phyloP scores from a whole-genome alignment of 1,140 invertebrate genomes.

The Aradophagus sp. region DNA sequence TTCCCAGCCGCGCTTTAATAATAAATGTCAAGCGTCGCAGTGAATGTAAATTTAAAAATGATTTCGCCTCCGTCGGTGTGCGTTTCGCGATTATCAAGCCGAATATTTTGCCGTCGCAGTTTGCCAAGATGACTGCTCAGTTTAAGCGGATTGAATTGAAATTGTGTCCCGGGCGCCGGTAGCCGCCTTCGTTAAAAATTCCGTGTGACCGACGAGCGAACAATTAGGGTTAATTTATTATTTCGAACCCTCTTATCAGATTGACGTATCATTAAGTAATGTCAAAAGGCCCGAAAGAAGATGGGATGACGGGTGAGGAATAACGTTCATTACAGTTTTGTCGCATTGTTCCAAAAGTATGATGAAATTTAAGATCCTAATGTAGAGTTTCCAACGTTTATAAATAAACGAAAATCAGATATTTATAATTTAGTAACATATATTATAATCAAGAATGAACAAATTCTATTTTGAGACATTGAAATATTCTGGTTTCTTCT shows the following conservation, averaged over 20 bases:
- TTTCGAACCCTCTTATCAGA: conserved; percentile 49
- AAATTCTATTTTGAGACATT: too few species aligned
- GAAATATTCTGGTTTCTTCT: too few species aligned
- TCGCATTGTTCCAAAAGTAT: too few species aligned
- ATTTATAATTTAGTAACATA: too few species aligned
- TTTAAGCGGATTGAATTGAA: conserved; percentile 41
- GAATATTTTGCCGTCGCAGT: conserved; percentile 19
- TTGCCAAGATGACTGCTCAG: conserved; percentile 11
- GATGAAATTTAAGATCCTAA: too few species aligned
- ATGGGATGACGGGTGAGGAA: too few species aligned
- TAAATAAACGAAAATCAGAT: too few species aligned
- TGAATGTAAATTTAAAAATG: conserved; percentile 31
- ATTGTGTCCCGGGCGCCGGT: conserved; percentile 18
- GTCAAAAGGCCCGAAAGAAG: background rate
- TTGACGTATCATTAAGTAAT: conserved; percentile 12
- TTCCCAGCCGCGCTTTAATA: conserved; percentile 32
- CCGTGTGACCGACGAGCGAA: conserved; percentile 49
- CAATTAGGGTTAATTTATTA: conserved; percentile 63
- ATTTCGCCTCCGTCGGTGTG: conserved; percentile 1
- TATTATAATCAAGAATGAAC: conserved; percentile 19
- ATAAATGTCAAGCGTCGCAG: conserved; percentile 19
- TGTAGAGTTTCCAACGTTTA: too few species aligned
- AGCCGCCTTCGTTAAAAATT: conserved; percentile 47
- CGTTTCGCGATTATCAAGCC: conserved; percentile 13
- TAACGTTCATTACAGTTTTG: too few species aligned